These are phyloP conservation scores for Discoglossus pictus DNA, from an alignment of 2,797 vertebrate species.

Conservation along the genomic window DNA sequence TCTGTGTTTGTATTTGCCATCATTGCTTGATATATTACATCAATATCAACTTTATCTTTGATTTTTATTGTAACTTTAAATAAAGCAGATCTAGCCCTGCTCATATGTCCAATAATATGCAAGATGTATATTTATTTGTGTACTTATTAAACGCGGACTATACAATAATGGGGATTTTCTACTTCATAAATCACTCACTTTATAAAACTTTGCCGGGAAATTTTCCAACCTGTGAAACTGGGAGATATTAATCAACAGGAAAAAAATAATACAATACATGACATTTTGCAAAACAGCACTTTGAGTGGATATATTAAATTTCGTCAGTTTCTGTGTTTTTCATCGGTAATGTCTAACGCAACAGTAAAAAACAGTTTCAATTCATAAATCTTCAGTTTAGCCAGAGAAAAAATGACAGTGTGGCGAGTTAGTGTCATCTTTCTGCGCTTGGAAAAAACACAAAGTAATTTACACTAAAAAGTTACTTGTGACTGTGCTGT, in stretches of 20 bases:
- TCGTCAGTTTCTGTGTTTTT: conserved; percentile 7
- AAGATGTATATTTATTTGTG: conserved; percentile 1
- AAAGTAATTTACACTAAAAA: background rate
- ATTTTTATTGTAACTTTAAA: too few relatives aligned
- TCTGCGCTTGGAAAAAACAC: too few relatives aligned
- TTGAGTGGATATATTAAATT: conserved; percentile 23
- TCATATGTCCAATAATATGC: too few relatives aligned
- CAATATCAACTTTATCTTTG: too few relatives aligned
- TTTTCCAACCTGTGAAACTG: background rate
- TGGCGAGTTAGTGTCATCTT: background rate
- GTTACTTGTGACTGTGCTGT: background rate
- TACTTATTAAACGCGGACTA: conserved; percentile 10
- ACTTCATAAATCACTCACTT: conserved; percentile 35
- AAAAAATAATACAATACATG: conserved; percentile 15
- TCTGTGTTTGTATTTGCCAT: too few relatives aligned
- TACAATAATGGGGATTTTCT: conserved; percentile 5
- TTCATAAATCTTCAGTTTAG: conserved; percentile 26
- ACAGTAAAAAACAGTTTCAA: background rate
- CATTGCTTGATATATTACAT: too few relatives aligned
- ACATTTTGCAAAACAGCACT: conserved; percentile 44
- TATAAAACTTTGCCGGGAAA: conserved; percentile 19
- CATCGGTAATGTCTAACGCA: conserved; percentile 7
- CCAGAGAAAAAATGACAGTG: background rate
- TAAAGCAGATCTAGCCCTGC: too few relatives aligned
- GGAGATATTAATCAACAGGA: conserved; percentile 28